A percentile compares a stretch with the other conserved stretches of the same genome.
Evolutionary conservation across 1,140 invertebrate species (phyloP).

Genomic region (Drosophila kepulauana): DNA sequence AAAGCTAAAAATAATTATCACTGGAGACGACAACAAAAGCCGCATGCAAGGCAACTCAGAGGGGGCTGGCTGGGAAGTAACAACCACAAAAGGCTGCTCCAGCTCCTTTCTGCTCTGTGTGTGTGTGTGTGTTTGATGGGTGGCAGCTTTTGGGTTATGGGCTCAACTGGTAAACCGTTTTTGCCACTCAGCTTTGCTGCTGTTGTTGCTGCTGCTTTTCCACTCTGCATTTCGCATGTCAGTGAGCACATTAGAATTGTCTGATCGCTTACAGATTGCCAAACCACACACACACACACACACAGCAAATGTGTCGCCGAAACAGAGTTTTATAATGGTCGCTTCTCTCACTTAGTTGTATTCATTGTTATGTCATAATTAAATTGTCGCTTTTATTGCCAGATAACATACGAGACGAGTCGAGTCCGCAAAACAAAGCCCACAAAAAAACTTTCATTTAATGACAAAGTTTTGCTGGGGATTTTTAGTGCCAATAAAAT

Average conservation of each 20-base stretch:
- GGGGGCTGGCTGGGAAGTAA: not conserved
- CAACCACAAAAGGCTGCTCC: not conserved
- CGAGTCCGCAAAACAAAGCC: too few relatives aligned
- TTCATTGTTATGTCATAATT: slow-evolving; percentile 72
- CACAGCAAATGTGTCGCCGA: not conserved
- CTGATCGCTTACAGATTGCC: slow-evolving; percentile 77
- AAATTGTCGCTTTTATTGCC: slow-evolving; percentile 76
- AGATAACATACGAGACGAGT: slow-evolving; percentile 28
- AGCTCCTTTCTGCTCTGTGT: not conserved
- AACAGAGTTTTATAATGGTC: slow-evolving; percentile 62
- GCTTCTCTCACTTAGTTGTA: slow-evolving; percentile 39
- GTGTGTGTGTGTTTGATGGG: not conserved
- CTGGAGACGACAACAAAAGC: slow-evolving; percentile 71
- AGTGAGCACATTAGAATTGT: slow-evolving; percentile 75
- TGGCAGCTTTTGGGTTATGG: too few relatives aligned
- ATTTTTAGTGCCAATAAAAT: slow-evolving; percentile 58
- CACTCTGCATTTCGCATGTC: slow-evolving; percentile 52
- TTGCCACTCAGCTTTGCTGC: too few relatives aligned
- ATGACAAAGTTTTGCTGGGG: slow-evolving; percentile 39
- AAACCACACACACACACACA: slow-evolving; percentile 25
- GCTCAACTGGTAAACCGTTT: too few relatives aligned
- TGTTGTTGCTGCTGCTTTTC: not conserved
- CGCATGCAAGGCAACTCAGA: slow-evolving; percentile 15
- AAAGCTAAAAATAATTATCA: slow-evolving; percentile 84
- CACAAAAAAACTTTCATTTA: slow-evolving; percentile 53